phyloP scores from a whole-genome alignment of 35 echinoderm and acorn worm species.

The Ophiothrix spiculata region DNA sequence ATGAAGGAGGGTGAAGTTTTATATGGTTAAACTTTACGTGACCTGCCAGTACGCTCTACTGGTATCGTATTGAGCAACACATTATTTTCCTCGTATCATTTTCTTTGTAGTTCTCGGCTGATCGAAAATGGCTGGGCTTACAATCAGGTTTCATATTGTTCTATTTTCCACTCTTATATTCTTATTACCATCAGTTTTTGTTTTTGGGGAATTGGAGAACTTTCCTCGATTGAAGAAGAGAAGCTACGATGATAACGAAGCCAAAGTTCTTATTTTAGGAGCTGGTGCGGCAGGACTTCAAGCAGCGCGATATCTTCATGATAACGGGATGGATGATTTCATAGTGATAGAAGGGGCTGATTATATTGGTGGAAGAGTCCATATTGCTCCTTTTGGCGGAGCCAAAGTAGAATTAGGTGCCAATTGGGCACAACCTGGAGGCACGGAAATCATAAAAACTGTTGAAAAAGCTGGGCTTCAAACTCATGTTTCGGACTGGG shows the following conservation, averaged over 20 bases:
- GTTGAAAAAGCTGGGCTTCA: constrained; percentile 16
- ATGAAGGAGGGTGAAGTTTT: no score
- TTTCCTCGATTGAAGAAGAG: no score
- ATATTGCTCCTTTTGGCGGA: constrained; percentile 32
- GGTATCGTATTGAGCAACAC: no score
- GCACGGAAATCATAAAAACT: background rate
- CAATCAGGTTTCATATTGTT: no score
- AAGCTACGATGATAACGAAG: constrained; percentile 27
- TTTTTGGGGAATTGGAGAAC: no score
- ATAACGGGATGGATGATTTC: constrained; percentile 40
- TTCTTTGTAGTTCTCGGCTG: no score
- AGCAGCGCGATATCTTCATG: constrained; percentile 37
- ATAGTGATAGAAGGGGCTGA: constrained; percentile 33
- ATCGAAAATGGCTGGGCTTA: no score
- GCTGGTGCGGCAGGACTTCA: constrained; percentile 34
- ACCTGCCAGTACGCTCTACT: no score
- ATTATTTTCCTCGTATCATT: no score
- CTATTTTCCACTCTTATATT: no score
- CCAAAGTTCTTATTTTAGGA: constrained; percentile 49
- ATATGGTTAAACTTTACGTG: no score
- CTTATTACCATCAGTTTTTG: no score
- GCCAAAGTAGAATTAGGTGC: constrained; percentile 26
- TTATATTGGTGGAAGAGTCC: constrained; percentile 26
- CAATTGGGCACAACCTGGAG: constrained; percentile 38
- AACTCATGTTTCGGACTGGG: constrained; percentile 17